Conservation (phyloP, 2,888 invertebrate species). For the Elegia similella region DNA sequence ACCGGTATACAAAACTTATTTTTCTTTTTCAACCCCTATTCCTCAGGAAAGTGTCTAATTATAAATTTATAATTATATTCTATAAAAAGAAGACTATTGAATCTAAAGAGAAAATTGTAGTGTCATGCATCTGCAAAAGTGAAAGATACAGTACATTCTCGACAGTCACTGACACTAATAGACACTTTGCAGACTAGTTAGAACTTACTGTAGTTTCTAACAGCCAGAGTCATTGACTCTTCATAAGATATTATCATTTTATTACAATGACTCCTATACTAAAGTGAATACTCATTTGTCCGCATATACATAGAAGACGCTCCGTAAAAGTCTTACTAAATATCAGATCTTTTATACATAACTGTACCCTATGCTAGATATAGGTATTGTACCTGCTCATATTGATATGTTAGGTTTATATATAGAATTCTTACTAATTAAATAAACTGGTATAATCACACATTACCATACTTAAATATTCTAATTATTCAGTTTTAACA, state of each 20-base stretch:
- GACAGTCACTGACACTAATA: constrained; percentile 26
- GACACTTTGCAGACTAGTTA: constrained; percentile 28
- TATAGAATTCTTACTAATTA: no score
- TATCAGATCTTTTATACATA: background rate
- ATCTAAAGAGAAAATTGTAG: background rate
- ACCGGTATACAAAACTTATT: constrained; percentile 69
- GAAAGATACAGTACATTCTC: constrained; percentile 30
- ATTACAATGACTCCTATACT: background rate
- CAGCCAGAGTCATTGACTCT: constrained; percentile 3
- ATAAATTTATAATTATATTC: no score
- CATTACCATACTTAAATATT: background rate
- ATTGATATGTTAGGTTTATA: no score
- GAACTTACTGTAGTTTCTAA: constrained; percentile 28
- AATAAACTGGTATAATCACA: background rate
- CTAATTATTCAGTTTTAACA: background rate
- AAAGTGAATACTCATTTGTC: no score
- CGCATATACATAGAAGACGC: no score
- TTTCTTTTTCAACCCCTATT: constrained; percentile 37
- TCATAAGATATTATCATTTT: background rate
- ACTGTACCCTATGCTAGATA: background rate
- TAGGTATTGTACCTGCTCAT: no score
- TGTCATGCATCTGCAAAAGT: constrained; percentile 21
- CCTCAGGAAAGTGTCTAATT: background rate
- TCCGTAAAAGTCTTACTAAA: background rate
- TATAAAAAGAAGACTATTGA: background rate